Percentiles rank a stretch among this genome's conserved stretches.
These are phyloP conservation scores for Sciurus carolinensis DNA, from an alignment of 2,797 vertebrate species.

Conservation along the genomic window DNA sequence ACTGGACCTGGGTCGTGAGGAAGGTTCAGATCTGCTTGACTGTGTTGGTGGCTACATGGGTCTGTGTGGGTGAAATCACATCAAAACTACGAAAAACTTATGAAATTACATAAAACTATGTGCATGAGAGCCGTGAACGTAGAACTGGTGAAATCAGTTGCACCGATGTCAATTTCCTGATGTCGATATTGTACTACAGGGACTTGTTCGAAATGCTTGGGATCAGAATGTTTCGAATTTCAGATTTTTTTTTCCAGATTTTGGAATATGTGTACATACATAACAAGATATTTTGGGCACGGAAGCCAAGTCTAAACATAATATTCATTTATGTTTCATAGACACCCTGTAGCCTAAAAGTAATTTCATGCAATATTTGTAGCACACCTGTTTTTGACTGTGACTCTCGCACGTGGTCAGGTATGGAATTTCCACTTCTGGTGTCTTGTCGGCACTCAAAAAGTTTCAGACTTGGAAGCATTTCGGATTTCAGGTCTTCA, in stretches of 20 bases:
- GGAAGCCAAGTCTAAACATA: background rate
- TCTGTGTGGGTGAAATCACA: background rate
- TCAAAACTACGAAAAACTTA: no score
- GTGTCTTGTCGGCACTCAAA: background rate
- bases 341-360: no score
- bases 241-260: background rate
- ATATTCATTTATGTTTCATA: background rate
- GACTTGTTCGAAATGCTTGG: background rate
- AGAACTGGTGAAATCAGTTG: no score
- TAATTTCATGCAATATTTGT: no score
- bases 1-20: background rate
- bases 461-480: background rate
- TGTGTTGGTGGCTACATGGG: background rate
- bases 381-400: no score
- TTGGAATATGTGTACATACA: background rate
- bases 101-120: background rate
- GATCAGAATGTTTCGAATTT: background rate
- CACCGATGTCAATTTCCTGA: background rate
- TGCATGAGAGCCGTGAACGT: no score
- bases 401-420: background rate
- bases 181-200: fast-evolving
- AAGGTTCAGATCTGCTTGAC: background rate
- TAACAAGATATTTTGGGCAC: background rate
- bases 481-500: background rate
- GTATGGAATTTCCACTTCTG: background rate